Evolutionary conservation across 2,888 invertebrate genomes (phyloP), one percentile per base, ranked within the genome.

Genomic region (Rhagonycha fulva): DNA sequence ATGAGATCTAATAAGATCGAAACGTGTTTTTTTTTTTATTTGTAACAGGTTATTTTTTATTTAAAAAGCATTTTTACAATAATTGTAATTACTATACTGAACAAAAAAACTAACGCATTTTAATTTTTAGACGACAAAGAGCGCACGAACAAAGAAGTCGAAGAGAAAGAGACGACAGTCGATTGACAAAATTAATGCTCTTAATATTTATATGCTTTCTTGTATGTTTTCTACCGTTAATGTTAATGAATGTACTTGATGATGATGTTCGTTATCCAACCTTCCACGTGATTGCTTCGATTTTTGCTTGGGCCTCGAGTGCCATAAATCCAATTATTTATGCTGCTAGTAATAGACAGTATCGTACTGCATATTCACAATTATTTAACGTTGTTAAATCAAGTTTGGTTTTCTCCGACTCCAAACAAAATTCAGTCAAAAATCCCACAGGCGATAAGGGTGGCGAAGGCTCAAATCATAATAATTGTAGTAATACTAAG

Each of bases 311-410:
- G 96, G 94, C 95, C 0, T 96, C 96, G 0, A 94, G 96, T 76
- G 96, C 96, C 70, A 91, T 96, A 81, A 97, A 97, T 88, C 97
- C 97, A 0, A 91, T 97, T 78, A 96, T 97, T 80, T 97, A 97
- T 88, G 96, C 96, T 4, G 95, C 94, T 9, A 96, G 96, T 81
- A 97, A 96, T 87, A 91, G 95, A 79, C 95, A 96, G 83, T 97
- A 97, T 85, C 84, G 91, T 77, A 90, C 91, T 1, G 92, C 92
- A 0, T 92, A 92, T 83, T 89, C 88, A 3, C 91, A 91, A 82
- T 85, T 92, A 23, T 86, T 91, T 10, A 89, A 83, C 72, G 82
- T 85, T 62, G 83, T 87, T 24, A 86, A 84, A 79, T 84, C 85
- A 7, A 87, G 85, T 76, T 84, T 86, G 32, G 83, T 80, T 9